These are phyloP conservation scores for Sturnus vulgaris DNA, from an alignment of 2,113 vertebrate species.

Conservation along the genomic window DNA sequence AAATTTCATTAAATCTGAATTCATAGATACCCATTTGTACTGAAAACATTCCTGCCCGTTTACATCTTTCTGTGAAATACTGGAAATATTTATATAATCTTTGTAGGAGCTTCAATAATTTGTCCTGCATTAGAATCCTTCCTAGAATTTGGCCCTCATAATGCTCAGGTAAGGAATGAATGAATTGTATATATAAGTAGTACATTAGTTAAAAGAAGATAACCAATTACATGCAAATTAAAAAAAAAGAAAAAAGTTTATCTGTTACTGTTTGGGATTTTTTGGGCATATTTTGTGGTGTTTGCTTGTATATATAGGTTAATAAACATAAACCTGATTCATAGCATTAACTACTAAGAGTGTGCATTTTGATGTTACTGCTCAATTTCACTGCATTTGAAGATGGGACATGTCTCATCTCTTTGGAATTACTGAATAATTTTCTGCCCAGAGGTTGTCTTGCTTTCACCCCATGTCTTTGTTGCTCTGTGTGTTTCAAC, in stretches of 20 bases:
- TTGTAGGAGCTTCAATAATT: background rate
- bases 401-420: rapidly evolving
- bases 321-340: background rate
- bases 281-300: background rate
- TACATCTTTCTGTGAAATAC: background rate
- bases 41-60: background rate
- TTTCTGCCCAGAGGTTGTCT: background rate
- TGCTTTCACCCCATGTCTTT: background rate
- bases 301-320: background rate
- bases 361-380: background rate
- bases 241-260: background rate
- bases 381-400: background rate
- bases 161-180: background rate
- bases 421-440: background rate
- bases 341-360: background rate
- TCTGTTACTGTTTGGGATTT: background rate
- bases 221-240: background rate
- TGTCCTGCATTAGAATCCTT: background rate
- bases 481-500: background rate
- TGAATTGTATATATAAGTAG: background rate
- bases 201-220: background rate
- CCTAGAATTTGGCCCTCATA: background rate
- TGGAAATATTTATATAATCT: background rate
- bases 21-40: background rate
- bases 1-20: background rate